Percentiles rank a stretch among this genome's conserved stretches.
Evolutionary conservation across 1,140 invertebrate species (phyloP).

Genomic region (Drosophila novamexicana): DNA sequence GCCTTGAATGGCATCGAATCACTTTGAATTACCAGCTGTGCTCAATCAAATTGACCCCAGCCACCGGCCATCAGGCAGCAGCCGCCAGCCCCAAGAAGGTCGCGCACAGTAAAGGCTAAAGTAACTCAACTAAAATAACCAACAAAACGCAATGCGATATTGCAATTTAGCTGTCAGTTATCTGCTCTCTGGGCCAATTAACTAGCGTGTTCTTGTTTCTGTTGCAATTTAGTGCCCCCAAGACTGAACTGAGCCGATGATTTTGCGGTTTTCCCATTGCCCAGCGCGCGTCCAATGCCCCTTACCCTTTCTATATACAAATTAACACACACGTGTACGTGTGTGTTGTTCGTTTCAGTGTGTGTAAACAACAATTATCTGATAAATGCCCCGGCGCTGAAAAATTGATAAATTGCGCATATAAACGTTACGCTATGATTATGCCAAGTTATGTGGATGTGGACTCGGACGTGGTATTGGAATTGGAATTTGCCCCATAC

Average conservation of each 20-base stretch:
- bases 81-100: slow-evolving; percentile 22
- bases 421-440: slow-evolving; percentile 79
- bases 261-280: slow-evolving; percentile 70
- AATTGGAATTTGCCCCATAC: slow-evolving; percentile 6
- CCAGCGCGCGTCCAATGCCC: slow-evolving; percentile 3
- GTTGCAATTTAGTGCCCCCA: slow-evolving; percentile 74
- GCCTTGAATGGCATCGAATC: slow-evolving; percentile 46
- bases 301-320: not conserved
- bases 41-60: slow-evolving; percentile 54
- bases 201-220: slow-evolving; percentile 62
- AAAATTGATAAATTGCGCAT: slow-evolving; percentile 80
- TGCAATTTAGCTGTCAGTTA: slow-evolving; percentile 79
- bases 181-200: slow-evolving; percentile 78
- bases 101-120: slow-evolving; percentile 27
- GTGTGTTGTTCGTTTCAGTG: slow-evolving; percentile 42
- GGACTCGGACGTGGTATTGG: not conserved
- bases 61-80: slow-evolving; percentile 3
- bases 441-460: slow-evolving; percentile 48
- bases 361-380: slow-evolving; percentile 80
- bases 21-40: slow-evolving; percentile 58
- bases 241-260: slow-evolving; percentile 63
- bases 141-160: slow-evolving; percentile 77
- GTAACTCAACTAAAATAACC: slow-evolving; percentile 52
- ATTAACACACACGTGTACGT: not conserved
- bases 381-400: slow-evolving; percentile 77